A percentile compares a stretch with the other conserved stretches of the same genome.
These are phyloP conservation scores for Drosophila tristis DNA, from an alignment of 1,140 invertebrate genomes.

Conservation along the genomic window DNA sequence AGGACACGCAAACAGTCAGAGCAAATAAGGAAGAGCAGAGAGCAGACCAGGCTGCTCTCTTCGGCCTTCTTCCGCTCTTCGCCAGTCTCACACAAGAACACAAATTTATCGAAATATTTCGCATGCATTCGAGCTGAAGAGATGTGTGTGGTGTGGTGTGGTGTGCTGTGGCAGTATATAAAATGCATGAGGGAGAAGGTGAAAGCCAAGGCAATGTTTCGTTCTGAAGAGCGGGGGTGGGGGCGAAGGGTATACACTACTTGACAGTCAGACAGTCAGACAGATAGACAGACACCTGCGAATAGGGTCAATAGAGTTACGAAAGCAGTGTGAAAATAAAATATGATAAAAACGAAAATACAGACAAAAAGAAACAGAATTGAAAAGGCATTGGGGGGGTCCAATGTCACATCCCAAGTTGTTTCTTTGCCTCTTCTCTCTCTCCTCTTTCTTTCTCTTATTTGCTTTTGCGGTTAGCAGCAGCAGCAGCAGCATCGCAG, in stretches of 20 bases:
- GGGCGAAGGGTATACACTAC: too few species aligned
- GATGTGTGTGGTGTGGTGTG: constrained; percentile 23
- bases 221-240: too few species aligned
- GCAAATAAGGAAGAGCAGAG: constrained; percentile 10
- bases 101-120: constrained; percentile 53
- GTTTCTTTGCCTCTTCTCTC: constrained; percentile 19
- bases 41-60: background rate
- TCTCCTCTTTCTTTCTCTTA: constrained; percentile 30
- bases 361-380: background rate
- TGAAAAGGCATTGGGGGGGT: constrained; percentile 25
- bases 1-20: background rate
- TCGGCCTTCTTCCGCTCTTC: constrained; percentile 22
- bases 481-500: constrained; percentile 13
- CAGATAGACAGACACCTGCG: constrained; percentile 37
- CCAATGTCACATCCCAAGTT: constrained; percentile 52
- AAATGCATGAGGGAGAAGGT: background rate
- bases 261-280: constrained; percentile 19
- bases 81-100: constrained; percentile 37
- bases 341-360: constrained; percentile 14
- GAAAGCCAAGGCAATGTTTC: background rate
- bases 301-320: constrained; percentile 66
- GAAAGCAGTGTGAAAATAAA: constrained; percentile 39
- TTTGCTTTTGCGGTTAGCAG: constrained; percentile 69
- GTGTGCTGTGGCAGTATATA: too few species aligned
- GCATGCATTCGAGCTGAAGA: constrained; percentile 32